Percentiles rank a stretch among this genome's conserved stretches.
phyloP scores from a whole-genome alignment of 2,888 invertebrate genomes.

The Habroteleia sp. region DNA sequence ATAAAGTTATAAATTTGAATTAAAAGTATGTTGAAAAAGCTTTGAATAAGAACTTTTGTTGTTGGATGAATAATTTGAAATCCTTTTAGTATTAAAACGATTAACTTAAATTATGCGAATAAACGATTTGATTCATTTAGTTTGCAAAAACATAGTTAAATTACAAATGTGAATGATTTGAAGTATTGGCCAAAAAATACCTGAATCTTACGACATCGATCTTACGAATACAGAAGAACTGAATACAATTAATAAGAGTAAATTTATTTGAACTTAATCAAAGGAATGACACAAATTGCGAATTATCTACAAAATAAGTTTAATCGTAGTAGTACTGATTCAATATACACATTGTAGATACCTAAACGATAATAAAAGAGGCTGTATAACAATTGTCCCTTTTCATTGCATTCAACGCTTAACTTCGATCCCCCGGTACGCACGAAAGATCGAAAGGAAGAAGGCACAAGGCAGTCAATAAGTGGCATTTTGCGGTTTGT shows the following conservation, averaged over 20 bases:
- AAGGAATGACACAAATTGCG: conserved; percentile 66
- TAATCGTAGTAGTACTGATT: conserved; percentile 80
- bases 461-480: conserved; percentile 74
- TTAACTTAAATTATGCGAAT: no score
- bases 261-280: conserved; percentile 15
- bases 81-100: no score
- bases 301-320: conserved; percentile 81
- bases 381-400: conserved; percentile 77
- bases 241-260: not conserved
- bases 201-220: conserved; percentile 15
- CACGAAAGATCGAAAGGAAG: conserved; percentile 67
- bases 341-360: conserved; percentile 81
- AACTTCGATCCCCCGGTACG: conserved; percentile 38
- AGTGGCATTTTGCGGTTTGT: conserved; percentile 57
- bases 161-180: no score
- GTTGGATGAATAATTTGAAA: no score
- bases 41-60: no score
- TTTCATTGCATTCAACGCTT: conserved; percentile 31
- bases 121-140: no score
- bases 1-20: no score
- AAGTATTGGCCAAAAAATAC: no score
- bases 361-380: conserved; percentile 81
- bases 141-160: no score
- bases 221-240: not conserved
- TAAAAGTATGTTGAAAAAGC: no score